phyloP scores from a whole-genome alignment of 2,888 invertebrate genomes.

The Cotesia congregata region DNA sequence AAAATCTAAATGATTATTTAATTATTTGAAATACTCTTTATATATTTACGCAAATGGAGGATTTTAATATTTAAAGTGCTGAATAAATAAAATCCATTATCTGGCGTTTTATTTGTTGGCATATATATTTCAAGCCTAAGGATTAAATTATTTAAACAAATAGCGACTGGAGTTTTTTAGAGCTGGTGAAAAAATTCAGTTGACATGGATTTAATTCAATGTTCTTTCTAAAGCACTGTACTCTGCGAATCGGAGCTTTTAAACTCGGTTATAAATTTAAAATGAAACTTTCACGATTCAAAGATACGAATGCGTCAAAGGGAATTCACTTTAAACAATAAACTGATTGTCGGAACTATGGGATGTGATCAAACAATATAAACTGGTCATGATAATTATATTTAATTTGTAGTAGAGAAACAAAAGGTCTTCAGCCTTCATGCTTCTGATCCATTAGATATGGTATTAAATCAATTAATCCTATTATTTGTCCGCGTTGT shows the following conservation, averaged over 20 bases:
- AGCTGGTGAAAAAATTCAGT: not conserved
- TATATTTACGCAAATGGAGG: not conserved
- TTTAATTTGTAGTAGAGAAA: not conserved
- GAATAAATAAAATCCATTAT: not conserved
- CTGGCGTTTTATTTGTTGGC: not conserved
- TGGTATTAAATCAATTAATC: not conserved
- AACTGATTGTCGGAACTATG: not conserved
- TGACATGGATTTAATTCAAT: no score
- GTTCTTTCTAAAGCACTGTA: no score
- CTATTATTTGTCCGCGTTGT: not conserved
- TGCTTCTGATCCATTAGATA: not conserved
- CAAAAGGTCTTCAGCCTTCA: not conserved
- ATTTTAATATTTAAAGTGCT: not conserved
- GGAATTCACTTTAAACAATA: no score
- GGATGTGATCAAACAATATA: not conserved
- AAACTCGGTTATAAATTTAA: not conserved
- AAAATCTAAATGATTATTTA: not conserved
- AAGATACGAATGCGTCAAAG: no score
- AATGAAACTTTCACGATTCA: not conserved
- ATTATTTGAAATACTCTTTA: not conserved
- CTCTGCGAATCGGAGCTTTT: not conserved
- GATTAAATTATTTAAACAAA: not conserved
- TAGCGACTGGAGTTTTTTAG: not conserved
- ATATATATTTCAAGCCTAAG: not conserved
- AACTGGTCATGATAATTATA: not conserved